These are phyloP conservation scores for Sardina pilchardus DNA, from an alignment of 2,113 vertebrate species.

Conservation along the genomic window DNA sequence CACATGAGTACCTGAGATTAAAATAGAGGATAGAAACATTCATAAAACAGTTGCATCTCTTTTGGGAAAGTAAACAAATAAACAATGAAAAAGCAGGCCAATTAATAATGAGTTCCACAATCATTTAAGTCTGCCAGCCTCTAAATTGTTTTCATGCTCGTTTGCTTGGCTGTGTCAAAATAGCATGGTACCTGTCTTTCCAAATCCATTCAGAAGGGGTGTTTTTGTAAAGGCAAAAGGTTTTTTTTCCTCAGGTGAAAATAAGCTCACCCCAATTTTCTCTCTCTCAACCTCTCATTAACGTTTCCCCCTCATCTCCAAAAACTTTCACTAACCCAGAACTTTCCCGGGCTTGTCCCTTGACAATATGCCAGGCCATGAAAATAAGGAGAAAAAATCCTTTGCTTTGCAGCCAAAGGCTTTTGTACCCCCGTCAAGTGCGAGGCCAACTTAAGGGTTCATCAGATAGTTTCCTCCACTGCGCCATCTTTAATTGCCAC, in stretches of 20 bases:
- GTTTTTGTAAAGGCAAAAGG: background rate
- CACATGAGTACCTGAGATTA: too few relatives aligned
- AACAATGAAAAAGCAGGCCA: background rate
- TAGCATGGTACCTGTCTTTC: background rate
- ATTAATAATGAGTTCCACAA: background rate
- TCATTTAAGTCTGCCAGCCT: too few relatives aligned
- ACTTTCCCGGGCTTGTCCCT: background rate
- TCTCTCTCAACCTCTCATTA: background rate
- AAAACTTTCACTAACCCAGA: background rate
- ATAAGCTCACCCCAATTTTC: background rate
- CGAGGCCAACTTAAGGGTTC: slow-evolving; percentile 10
- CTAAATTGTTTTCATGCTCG: too few relatives aligned
- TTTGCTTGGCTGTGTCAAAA: background rate
- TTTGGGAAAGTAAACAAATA: background rate
- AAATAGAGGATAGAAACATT: too few relatives aligned
- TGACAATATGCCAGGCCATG: background rate
- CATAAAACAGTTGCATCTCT: background rate
- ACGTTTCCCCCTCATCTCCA: background rate
- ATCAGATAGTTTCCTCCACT: background rate
- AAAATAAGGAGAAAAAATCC: background rate
- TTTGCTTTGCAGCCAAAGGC: slow-evolving; percentile 1
- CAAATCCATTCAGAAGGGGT: background rate
- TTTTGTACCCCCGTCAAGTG: background rate
- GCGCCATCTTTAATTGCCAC: slow-evolving; percentile 13
- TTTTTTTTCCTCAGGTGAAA: background rate